Conservation (phyloP, 2,888 invertebrate genomes). For the Lottia scabra region DNA sequence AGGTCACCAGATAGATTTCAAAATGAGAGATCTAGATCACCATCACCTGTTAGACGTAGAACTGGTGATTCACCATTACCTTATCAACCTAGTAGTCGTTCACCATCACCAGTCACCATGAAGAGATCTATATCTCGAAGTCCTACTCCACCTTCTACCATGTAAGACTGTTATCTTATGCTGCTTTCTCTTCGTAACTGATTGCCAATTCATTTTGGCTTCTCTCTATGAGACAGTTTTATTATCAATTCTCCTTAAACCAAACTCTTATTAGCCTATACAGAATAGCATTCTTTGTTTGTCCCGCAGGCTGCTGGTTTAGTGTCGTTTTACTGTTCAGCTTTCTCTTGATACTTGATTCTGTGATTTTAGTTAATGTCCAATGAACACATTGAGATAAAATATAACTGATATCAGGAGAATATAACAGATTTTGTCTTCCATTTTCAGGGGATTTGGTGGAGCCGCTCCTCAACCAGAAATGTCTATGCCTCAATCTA, state of each 20-base stretch:
- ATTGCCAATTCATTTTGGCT: too few species aligned
- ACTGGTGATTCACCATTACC: constrained; percentile 55
- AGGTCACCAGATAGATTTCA: constrained; percentile 66
- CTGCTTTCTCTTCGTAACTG: too few species aligned
- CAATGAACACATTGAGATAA: too few species aligned
- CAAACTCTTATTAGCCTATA: too few species aligned
- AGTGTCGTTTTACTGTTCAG: too few species aligned
- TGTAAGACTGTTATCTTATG: constrained; percentile 18
- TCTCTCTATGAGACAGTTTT: too few species aligned
- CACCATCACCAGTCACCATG: constrained; percentile 52
- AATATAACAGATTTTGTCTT: neutral
- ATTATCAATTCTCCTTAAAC: too few species aligned
- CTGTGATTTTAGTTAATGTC: too few species aligned
- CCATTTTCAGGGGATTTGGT: neutral
- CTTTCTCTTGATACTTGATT: too few species aligned
- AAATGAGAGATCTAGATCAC: constrained; percentile 66
- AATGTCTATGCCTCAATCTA: constrained; percentile 72
- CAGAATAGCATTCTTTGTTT: too few species aligned
- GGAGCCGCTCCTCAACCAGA: neutral
- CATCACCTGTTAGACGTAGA: constrained; percentile 47
- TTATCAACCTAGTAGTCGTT: constrained; percentile 52
- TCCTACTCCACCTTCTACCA: constrained; percentile 79
- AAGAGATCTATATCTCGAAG: constrained; percentile 65
- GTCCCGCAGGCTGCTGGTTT: too few species aligned
- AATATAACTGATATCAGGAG: too few species aligned